phyloP scores from a whole-genome alignment of 1,140 invertebrate genomes.

The Cydia fagiglandana region DNA sequence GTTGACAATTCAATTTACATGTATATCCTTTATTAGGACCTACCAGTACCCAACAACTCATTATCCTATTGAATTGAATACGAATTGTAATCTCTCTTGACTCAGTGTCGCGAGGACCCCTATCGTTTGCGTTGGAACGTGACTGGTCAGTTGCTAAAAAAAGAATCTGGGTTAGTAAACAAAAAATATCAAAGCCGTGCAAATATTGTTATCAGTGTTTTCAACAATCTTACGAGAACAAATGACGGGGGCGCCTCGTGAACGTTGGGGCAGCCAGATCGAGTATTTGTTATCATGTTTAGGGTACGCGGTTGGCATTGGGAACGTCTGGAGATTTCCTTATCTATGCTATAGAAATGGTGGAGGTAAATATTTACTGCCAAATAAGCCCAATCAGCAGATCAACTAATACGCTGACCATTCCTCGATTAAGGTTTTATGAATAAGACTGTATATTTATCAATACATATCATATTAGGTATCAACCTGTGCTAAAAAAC shows the following conservation, averaged over 20 bases:
- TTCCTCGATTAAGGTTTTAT: too few species aligned
- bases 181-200: conserved; percentile 1
- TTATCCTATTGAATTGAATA: conserved; percentile 32
- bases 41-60: conserved; percentile 1
- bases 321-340: conserved; percentile 88
- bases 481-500: too few species aligned
- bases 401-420: too few species aligned
- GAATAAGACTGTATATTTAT: too few species aligned
- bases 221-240: conserved; percentile 5
- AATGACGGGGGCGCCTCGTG: conserved; percentile 60
- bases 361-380: conserved; percentile 66
- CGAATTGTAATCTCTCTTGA: conserved; percentile 6
- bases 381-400: too few species aligned
- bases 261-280: conserved; percentile 83
- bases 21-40: conserved; percentile 20
- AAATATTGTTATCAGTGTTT: conserved; percentile 26
- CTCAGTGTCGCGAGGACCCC: conserved; percentile 22
- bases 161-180: conserved; percentile 11
- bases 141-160: conserved; percentile 24
- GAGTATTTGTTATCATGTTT: conserved; percentile 88
- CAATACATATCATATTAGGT: too few species aligned
- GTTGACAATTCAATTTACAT: neutral
- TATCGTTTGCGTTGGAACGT: conserved; percentile 18
- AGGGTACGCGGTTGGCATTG: conserved; percentile 88
- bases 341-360: conserved; percentile 86